These are phyloP conservation scores for Phodopus roborovskii DNA, from an alignment of 2,113 vertebrate genomes.

Conservation along the genomic window DNA sequence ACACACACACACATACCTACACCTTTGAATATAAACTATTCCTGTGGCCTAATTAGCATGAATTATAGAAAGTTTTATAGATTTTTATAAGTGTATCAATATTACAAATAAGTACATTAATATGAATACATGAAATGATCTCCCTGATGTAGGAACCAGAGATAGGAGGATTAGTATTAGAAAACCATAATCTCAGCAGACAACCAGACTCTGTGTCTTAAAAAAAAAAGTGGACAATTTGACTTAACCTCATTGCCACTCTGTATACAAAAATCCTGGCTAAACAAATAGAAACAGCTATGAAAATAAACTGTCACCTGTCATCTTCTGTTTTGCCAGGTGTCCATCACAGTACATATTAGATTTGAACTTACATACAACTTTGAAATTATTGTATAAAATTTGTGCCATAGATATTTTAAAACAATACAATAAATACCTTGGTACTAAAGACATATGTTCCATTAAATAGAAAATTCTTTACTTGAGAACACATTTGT, in stretches of 20 bases:
- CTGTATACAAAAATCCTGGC: background rate
- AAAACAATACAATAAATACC: background rate
- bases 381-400: background rate
- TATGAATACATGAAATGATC: background rate
- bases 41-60: background rate
- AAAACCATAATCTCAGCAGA: background rate
- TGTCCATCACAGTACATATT: background rate
- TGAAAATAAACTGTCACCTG: background rate
- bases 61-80: background rate
- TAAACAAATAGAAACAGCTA: background rate
- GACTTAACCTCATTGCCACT: background rate
- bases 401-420: background rate
- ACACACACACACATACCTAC: background rate
- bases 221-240: background rate
- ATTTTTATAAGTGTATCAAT: background rate
- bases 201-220: background rate
- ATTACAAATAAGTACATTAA: background rate
- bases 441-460: background rate
- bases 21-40: background rate
- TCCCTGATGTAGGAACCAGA: background rate
- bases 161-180: background rate
- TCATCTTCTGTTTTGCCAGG: background rate
- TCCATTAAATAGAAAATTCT: background rate
- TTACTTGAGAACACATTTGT: background rate
- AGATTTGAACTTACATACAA: background rate